Percentiles rank a stretch among this genome's conserved stretches.
These are phyloP conservation scores for Pogonognathellus flavescens DNA, from an alignment of 1,140 invertebrate genomes.

Conservation along the genomic window DNA sequence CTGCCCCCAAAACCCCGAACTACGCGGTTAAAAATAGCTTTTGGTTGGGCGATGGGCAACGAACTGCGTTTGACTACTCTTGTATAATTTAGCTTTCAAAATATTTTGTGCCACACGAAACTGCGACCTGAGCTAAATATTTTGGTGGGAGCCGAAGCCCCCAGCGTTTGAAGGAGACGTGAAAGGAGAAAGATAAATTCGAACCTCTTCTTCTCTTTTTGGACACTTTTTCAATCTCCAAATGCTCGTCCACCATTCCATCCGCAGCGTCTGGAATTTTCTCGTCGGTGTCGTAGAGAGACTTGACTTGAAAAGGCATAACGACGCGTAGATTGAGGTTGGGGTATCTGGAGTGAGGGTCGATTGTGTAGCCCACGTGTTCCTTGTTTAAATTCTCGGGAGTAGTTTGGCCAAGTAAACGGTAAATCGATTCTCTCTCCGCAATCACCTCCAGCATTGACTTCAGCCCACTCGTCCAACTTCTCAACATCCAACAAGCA, in stretches of 20 bases:
- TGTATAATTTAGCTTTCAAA: no score
- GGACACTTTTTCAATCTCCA: slow-evolving; percentile 57
- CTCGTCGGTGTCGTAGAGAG: slow-evolving; percentile 69
- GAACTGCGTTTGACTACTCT: no score
- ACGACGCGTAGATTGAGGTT: slow-evolving; percentile 75
- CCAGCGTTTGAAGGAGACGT: no score
- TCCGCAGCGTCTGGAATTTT: slow-evolving; percentile 67
- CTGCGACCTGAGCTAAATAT: no score
- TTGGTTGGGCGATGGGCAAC: no score
- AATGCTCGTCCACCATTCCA: slow-evolving; percentile 68
- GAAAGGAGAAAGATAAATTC: slow-evolving; percentile 21
- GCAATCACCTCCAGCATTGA: slow-evolving; percentile 88
- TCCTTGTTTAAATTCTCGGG: slow-evolving; percentile 95
- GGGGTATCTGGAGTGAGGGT: slow-evolving; percentile 83
- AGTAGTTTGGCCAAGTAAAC: slow-evolving; percentile 91
- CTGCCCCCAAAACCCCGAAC: no score
- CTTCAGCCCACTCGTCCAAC: slow-evolving; percentile 80
- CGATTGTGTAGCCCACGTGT: slow-evolving; percentile 87
- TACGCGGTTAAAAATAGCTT: no score
- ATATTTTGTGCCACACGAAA: no score
- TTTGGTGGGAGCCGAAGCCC: no score
- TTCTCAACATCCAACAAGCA: slow-evolving; percentile 93
- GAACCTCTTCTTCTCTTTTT: slow-evolving; percentile 60
- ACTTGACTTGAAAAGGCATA: slow-evolving; percentile 76
- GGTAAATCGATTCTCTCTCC: slow-evolving; percentile 94